Evolutionary conservation across 2,113 vertebrate genomes (phyloP).

Genomic region (Corapipo altera): DNA sequence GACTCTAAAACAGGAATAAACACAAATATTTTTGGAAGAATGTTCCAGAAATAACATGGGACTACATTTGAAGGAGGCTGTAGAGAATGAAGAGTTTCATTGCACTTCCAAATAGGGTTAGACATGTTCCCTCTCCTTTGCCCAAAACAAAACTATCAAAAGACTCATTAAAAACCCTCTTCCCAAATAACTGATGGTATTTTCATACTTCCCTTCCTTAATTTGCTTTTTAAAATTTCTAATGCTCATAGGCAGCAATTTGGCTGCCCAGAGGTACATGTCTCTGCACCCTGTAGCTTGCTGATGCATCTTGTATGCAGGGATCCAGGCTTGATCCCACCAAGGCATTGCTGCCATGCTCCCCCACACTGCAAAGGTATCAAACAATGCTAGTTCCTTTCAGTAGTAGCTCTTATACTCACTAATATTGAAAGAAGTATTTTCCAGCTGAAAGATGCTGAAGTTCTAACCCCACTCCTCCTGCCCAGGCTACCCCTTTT

Average conservation of each 20-base stretch:
- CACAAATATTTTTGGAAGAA: background rate
- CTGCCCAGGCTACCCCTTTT: background rate
- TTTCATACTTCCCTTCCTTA: background rate
- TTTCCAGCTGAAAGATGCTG: background rate
- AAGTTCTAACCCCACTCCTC: background rate
- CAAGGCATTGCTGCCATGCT: background rate
- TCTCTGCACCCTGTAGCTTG: background rate
- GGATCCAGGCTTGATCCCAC: background rate
- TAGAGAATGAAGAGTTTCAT: background rate
- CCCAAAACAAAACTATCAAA: background rate
- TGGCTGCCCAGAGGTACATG: background rate
- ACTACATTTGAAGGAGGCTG: background rate
- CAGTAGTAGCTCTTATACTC: background rate
- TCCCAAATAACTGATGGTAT: background rate
- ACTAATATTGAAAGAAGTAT: background rate
- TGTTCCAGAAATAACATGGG: background rate
- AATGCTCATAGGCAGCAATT: background rate
- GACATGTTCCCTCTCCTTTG: background rate
- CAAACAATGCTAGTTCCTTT: accelerated
- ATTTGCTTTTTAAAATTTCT: background rate
- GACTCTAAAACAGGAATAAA: slow-evolving; percentile 8
- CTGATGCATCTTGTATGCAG: background rate
- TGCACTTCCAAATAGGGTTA: background rate
- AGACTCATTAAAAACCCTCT: background rate
- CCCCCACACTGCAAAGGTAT: background rate